Conservation (phyloP, 1,140 invertebrate species). For the Drosophila equinoxialis region DNA sequence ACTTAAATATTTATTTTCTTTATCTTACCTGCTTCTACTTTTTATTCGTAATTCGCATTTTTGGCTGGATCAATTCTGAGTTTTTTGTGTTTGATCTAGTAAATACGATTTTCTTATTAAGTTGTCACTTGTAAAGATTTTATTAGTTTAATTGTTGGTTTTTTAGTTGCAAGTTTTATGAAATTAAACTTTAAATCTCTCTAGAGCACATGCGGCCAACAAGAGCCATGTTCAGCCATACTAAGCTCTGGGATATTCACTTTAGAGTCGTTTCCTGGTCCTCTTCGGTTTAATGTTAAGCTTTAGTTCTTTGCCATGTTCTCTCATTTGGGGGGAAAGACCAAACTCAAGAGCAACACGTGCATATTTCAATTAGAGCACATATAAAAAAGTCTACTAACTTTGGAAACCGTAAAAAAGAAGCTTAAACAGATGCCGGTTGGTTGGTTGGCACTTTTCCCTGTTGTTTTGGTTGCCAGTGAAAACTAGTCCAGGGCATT, state of each 20-base stretch:
- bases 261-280: neutral
- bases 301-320: neutral
- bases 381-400: slow-evolving; percentile 37
- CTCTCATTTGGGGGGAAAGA: neutral
- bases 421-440: slow-evolving; percentile 38
- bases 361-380: slow-evolving; percentile 58
- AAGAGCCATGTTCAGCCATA: neutral
- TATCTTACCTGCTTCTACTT: too few species aligned
- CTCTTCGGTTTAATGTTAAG: neutral
- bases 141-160: neutral
- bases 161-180: neutral
- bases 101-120: neutral
- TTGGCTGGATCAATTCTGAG: too few species aligned
- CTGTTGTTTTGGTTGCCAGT: neutral
- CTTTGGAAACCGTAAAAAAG: slow-evolving; percentile 37
- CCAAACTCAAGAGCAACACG: slow-evolving; percentile 49
- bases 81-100: too few species aligned
- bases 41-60: too few species aligned
- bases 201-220: neutral
- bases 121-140: neutral
- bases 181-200: neutral
- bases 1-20: too few species aligned
- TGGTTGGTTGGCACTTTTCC: neutral
- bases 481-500: slow-evolving; percentile 26
- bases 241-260: slow-evolving; percentile 1